These are phyloP conservation scores for Spodoptera littoralis DNA, from an alignment of 2,888 invertebrate species.

Conservation along the genomic window DNA sequence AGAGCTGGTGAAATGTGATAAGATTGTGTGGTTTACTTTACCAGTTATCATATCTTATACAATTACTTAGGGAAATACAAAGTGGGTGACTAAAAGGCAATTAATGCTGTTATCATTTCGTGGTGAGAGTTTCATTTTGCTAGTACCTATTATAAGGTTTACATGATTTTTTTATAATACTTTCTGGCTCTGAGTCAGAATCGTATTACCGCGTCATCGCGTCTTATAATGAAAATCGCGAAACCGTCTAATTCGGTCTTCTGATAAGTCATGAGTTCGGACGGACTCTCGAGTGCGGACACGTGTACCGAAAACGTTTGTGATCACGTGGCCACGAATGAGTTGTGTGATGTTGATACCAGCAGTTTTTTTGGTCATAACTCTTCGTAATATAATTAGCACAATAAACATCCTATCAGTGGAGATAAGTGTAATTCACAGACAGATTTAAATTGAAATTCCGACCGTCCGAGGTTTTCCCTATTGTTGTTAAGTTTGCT, in stretches of 20 bases:
- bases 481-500: slow-evolving; percentile 10
- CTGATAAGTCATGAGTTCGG: slow-evolving; percentile 51
- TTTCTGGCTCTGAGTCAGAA: slow-evolving; percentile 34
- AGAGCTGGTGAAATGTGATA: slow-evolving; percentile 34
- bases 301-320: slow-evolving; percentile 47
- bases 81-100: neutral
- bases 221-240: slow-evolving; percentile 12
- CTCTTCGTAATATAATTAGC: slow-evolving; percentile 10
- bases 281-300: slow-evolving; percentile 47
- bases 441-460: slow-evolving; percentile 33
- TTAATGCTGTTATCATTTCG: slow-evolving; percentile 5
- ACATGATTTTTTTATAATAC: slow-evolving; percentile 6
- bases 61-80: neutral
- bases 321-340: slow-evolving; percentile 48
- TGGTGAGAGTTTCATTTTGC: slow-evolving; percentile 2
- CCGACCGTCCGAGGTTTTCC: slow-evolving; percentile 25
- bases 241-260: slow-evolving; percentile 43
- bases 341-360: slow-evolving; percentile 23
- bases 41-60: neutral
- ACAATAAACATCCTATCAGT: slow-evolving; percentile 15
- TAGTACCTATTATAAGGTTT: neutral
- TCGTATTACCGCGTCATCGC: slow-evolving; percentile 19
- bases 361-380: neutral
- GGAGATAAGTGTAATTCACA: slow-evolving; percentile 22
- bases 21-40: slow-evolving; percentile 16